A percentile compares a stretch with the other conserved stretches of the same genome.
These are phyloP conservation scores for Oncorhynchus clarkii DNA, from an alignment of 2,113 vertebrate genomes.

Conservation along the genomic window DNA sequence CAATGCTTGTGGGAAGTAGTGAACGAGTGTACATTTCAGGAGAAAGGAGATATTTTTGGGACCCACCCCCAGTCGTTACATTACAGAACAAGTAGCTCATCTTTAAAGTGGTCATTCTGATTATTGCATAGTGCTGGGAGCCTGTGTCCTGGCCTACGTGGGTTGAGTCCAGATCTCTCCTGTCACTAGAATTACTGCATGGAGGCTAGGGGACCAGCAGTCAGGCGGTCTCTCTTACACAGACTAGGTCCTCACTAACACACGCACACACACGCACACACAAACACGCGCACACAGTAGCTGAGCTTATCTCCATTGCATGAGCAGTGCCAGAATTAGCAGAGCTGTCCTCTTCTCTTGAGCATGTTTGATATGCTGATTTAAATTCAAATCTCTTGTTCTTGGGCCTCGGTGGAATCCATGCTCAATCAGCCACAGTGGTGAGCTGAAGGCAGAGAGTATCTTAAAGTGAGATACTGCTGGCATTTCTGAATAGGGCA, in stretches of 20 bases:
- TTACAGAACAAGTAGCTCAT: neutral
- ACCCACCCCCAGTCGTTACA: too few species aligned
- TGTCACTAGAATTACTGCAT: too few species aligned
- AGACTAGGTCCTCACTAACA: neutral
- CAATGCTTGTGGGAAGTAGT: too few species aligned
- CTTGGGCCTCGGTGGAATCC: neutral
- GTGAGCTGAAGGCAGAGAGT: neutral
- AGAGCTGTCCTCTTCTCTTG: neutral
- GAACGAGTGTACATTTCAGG: too few species aligned
- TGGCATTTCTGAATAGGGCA: too few species aligned
- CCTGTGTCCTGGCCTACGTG: neutral
- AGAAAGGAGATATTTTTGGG: too few species aligned
- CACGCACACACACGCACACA: slow-evolving; percentile 14
- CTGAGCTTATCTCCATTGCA: neutral
- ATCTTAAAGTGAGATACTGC: too few species aligned
- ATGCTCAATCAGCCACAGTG: slow-evolving; percentile 5
- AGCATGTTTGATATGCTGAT: slow-evolving; percentile 23
- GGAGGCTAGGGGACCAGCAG: too few species aligned
- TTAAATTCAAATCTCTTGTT: slow-evolving; percentile 26
- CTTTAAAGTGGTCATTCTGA: neutral
- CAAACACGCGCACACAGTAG: neutral
- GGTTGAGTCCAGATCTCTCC: neutral
- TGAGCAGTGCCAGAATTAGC: too few species aligned
- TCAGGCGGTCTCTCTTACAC: too few species aligned
- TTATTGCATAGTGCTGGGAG: neutral